Conservation (phyloP, 2,888 invertebrate species). For the Nineta flava region DNA sequence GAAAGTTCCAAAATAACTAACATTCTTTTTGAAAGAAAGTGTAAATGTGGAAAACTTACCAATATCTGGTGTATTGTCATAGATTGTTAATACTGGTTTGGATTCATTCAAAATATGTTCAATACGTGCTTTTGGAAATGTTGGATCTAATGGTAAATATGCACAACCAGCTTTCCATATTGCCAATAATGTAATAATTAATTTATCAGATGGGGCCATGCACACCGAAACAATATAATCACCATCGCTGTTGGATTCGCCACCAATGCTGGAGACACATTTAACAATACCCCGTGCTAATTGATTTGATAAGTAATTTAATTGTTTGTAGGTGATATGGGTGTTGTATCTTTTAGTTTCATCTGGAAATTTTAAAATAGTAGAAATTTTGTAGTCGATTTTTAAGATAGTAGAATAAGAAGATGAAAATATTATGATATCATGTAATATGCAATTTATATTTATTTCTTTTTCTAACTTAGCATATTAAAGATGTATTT, state of each 20-base stretch:
- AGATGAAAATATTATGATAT: too few species aligned
- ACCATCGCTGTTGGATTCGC: conserved; percentile 43
- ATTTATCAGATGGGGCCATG: conserved; percentile 56
- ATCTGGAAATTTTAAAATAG: background rate
- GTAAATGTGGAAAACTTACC: background rate
- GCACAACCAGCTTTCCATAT: conserved; percentile 72
- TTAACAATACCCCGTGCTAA: conserved; percentile 36
- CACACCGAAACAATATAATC: conserved; percentile 64
- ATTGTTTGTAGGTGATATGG: conserved; percentile 32
- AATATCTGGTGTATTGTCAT: conserved; percentile 23
- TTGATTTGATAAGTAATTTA: conserved; percentile 38
- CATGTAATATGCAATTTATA: too few species aligned
- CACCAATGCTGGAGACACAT: conserved; percentile 23
- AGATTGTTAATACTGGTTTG: conserved; percentile 49
- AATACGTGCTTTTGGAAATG: conserved; percentile 52
- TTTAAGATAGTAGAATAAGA: too few species aligned
- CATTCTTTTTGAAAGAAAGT: background rate
- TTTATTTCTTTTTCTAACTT: too few species aligned
- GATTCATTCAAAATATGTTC: conserved; percentile 62
- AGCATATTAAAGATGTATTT: too few species aligned
- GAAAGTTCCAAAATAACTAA: background rate
- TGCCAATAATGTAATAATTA: conserved; percentile 51
- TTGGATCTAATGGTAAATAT: conserved; percentile 67
- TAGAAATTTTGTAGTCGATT: too few species aligned
- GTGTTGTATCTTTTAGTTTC: conserved; percentile 17